Conservation (phyloP, 1,140 invertebrate species). For the Phenacoccus solenopsis region DNA sequence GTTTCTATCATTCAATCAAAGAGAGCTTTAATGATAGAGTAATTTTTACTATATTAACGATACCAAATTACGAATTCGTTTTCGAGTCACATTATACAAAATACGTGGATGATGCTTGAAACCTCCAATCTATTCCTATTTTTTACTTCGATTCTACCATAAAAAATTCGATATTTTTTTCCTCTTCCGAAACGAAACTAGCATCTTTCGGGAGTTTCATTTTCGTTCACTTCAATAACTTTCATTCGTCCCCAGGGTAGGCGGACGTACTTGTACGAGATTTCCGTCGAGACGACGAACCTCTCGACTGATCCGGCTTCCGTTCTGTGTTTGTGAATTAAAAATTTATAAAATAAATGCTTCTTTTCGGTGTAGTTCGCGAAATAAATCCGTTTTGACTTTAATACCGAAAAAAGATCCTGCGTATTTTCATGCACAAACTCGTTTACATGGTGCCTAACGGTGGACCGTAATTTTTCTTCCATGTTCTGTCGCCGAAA, state of each 20-base stretch:
- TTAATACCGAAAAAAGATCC: background rate
- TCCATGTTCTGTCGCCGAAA: background rate
- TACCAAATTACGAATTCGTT: no score
- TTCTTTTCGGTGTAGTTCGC: background rate
- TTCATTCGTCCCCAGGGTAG: background rate
- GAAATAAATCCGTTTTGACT: conserved; percentile 2
- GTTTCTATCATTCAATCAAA: no score
- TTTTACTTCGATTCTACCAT: no score
- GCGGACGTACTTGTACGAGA: background rate
- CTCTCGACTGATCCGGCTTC: background rate
- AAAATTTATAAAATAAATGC: background rate
- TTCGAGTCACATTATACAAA: no score
- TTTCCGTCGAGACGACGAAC: background rate
- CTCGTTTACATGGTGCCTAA: no score
- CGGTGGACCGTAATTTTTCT: conserved; percentile 1
- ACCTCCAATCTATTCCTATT: no score
- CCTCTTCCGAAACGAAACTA: no score
- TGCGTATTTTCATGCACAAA: background rate
- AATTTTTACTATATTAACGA: no score
- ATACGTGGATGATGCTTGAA: no score
- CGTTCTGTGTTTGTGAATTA: background rate
- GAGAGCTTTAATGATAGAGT: no score
- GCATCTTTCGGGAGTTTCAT: no score
- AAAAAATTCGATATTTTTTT: no score
- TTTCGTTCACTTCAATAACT: background rate